Percentiles rank a stretch among this genome's conserved stretches.
These are phyloP conservation scores for Agelaius phoeniceus DNA, from an alignment of 2,113 vertebrate genomes.

Conservation along the genomic window DNA sequence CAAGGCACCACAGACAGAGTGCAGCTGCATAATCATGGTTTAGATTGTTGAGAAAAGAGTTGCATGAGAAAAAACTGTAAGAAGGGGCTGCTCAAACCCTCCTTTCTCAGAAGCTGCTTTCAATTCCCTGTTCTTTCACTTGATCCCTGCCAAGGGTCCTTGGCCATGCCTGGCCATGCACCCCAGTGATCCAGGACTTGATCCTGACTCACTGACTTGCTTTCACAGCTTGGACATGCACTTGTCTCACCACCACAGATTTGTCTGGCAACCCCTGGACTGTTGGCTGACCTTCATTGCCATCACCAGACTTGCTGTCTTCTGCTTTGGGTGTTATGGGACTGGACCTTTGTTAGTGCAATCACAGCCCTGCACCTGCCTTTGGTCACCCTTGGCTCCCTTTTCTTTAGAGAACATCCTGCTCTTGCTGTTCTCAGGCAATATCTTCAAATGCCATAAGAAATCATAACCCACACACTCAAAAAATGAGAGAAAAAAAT, in stretches of 20 bases:
- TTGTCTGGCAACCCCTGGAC: not conserved
- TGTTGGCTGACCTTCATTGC: not conserved
- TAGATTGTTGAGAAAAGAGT: not conserved
- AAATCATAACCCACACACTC: not conserved
- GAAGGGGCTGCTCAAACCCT: not conserved
- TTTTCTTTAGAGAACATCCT: not conserved
- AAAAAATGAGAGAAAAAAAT: not conserved
- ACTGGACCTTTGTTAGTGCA: not conserved
- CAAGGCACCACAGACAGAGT: fast-evolving
- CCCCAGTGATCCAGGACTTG: not conserved
- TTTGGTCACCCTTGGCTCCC: not conserved
- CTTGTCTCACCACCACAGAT: not conserved
- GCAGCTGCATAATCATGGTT: not conserved
- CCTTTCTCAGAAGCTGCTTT: not conserved
- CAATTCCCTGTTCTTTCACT: not conserved
- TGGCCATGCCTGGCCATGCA: not conserved
- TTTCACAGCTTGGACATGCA: not conserved
- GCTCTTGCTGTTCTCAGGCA: not conserved
- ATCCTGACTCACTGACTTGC: not conserved
- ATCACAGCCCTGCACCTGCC: not conserved
- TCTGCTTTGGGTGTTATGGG: not conserved
- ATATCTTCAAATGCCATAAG: not conserved
- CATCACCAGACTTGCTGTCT: not conserved
- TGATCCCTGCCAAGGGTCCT: not conserved
- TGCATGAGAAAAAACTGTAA: not conserved